These are phyloP conservation scores for Poeciliopsis prolifica DNA, from an alignment of 2,113 vertebrate species.

Conservation along the genomic window DNA sequence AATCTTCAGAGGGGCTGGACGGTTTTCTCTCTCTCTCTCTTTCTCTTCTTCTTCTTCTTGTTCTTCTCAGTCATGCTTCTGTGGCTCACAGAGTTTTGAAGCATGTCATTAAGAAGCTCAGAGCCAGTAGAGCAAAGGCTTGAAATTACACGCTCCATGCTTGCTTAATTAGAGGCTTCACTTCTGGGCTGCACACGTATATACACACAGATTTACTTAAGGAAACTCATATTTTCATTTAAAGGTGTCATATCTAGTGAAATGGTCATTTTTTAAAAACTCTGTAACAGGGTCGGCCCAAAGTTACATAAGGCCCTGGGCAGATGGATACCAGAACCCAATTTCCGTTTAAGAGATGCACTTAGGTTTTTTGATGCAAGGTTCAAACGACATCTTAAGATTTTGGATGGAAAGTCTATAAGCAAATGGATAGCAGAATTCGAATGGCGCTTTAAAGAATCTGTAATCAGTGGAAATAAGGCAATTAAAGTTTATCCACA, in stretches of 20 bases:
- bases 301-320: not conserved
- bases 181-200: slow-evolving; percentile 2
- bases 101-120: slow-evolving; percentile 67
- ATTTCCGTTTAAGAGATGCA: not conserved
- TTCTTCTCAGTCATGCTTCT: slow-evolving; percentile 43
- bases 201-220: slow-evolving; percentile 37
- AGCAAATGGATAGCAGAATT: not conserved
- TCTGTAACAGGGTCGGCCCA: not conserved
- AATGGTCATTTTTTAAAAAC: not conserved
- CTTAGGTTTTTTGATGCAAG: no score
- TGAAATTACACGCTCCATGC: slow-evolving; percentile 65
- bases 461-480: not conserved
- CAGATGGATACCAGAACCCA: not conserved
- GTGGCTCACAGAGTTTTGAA: slow-evolving; percentile 42
- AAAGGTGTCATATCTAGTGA: slow-evolving; percentile 1
- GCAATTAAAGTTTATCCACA: not conserved
- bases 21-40: not conserved
- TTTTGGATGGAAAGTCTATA: not conserved
- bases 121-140: slow-evolving; percentile 44
- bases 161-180: slow-evolving; percentile 32
- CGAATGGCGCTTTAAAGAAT: not conserved
- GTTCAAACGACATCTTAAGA: not conserved
- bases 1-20: slow-evolving; percentile 77
- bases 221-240: slow-evolving; percentile 11
- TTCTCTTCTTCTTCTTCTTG: slow-evolving; percentile 22